Conservation (phyloP, 2,888 invertebrate species). For the Athrips mouffetella region DNA sequence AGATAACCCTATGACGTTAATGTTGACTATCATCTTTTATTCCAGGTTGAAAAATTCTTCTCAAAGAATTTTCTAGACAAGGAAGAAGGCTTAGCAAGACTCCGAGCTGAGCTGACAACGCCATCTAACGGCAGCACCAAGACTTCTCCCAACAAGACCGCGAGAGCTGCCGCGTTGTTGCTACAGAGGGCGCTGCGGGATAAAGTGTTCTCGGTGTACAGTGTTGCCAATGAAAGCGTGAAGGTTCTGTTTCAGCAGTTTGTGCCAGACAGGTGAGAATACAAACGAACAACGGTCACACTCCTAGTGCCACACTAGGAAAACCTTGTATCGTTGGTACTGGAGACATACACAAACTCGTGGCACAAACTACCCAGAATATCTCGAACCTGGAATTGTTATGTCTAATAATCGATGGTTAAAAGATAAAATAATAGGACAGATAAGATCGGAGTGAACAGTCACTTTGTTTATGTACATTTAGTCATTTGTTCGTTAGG, state of each 20-base stretch:
- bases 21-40: neutral
- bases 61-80: conserved; percentile 94
- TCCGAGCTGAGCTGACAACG: conserved; percentile 68
- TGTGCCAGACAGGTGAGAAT: conserved; percentile 83
- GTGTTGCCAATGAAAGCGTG: conserved; percentile 89
- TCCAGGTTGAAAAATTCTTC: conserved; percentile 91
- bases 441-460: too few relatives aligned
- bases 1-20: neutral
- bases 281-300: conserved; percentile 3
- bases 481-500: too few relatives aligned
- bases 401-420: too few relatives aligned
- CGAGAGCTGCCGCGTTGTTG: conserved; percentile 87
- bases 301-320: too few relatives aligned
- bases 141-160: conserved; percentile 85
- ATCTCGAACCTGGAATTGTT: too few relatives aligned
- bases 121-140: conserved; percentile 65
- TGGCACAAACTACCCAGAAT: too few relatives aligned
- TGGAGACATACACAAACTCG: too few relatives aligned
- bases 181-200: conserved; percentile 89
- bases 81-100: conserved; percentile 88
- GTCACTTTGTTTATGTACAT: too few relatives aligned
- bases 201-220: conserved; percentile 93
- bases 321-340: too few relatives aligned
- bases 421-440: too few relatives aligned
- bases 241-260: conserved; percentile 89